phyloP scores from a whole-genome alignment of 2,797 vertebrate genomes.

The Coregonus suidteri region DNA sequence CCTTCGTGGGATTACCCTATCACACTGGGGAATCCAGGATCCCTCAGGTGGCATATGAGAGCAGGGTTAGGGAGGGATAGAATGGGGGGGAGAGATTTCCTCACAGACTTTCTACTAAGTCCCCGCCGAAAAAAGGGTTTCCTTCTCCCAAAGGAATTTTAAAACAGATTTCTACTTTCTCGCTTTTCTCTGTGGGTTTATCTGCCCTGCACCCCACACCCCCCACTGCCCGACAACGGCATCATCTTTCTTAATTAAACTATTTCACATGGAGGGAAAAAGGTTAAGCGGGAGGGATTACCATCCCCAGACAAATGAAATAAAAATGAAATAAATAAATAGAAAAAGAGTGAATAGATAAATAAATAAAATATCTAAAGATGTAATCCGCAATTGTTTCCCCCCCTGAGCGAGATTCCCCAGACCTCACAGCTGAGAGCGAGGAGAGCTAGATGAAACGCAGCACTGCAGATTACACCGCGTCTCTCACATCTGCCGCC shows the following conservation, averaged over 20 bases:
- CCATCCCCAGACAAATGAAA: slow-evolving; percentile 49
- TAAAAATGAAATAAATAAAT: slow-evolving; percentile 47
- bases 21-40: not conserved
- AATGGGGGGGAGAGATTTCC: not conserved
- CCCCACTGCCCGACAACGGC: not conserved
- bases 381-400: slow-evolving; percentile 83
- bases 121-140: not conserved
- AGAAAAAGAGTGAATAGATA: slow-evolving; percentile 46
- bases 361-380: slow-evolving; percentile 60
- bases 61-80: not conserved
- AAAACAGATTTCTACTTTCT: not conserved
- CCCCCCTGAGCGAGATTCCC: slow-evolving; percentile 38
- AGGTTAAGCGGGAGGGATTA: slow-evolving; percentile 72
- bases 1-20: not conserved
- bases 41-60: not conserved
- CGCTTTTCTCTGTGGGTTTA: not conserved
- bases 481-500: not conserved
- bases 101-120: not conserved
- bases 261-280: slow-evolving; percentile 39
- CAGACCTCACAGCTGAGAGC: slow-evolving; percentile 5
- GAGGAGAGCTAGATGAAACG: slow-evolving; percentile 11
- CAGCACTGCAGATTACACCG: slow-evolving; percentile 35
- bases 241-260: slow-evolving; percentile 43
- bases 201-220: not conserved
- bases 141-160: not conserved